phyloP scores from a whole-genome alignment of 1,140 invertebrate genomes.

The Parasteatoda tepidariorum region DNA sequence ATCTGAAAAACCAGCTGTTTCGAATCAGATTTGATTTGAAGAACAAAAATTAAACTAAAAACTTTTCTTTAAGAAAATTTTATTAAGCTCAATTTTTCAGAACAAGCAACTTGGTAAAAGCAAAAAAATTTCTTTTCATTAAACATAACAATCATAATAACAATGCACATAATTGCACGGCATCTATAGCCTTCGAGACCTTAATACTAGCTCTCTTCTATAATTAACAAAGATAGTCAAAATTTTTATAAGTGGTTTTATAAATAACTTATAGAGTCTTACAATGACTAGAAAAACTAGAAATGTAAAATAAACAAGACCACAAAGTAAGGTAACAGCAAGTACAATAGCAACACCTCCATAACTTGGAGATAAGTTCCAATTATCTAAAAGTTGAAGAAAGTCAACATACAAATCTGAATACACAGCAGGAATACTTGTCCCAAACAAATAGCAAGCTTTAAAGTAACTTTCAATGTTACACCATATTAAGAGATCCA shows the following conservation, averaged over 20 bases:
- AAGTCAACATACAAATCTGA: not conserved
- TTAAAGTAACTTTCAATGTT: constrained; percentile 1
- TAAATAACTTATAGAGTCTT: constrained; percentile 39
- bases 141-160: too few relatives aligned
- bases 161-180: too few relatives aligned
- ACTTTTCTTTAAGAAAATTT: too few relatives aligned
- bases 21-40: too few relatives aligned
- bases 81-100: too few relatives aligned
- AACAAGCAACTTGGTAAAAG: too few relatives aligned
- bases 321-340: not conserved
- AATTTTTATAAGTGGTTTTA: constrained; percentile 50
- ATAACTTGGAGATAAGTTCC: constrained; percentile 14
- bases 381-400: not conserved
- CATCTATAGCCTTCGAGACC: constrained; percentile 41
- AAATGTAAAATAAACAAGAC: constrained; percentile 32
- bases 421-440: constrained; percentile 6
- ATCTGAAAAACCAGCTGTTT: too few relatives aligned
- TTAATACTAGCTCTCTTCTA: constrained; percentile 28
- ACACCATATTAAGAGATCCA: constrained; percentile 11
- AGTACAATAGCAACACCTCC: constrained; percentile 28
- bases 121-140: too few relatives aligned
- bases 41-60: too few relatives aligned
- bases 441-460: constrained; percentile 7
- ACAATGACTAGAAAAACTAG: constrained; percentile 36
- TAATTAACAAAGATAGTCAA: constrained; percentile 39